Evolutionary conservation across 2,888 invertebrate species (phyloP), one percentile per base, ranked within the genome.

Genomic region (Priocnemis perturbator): DNA sequence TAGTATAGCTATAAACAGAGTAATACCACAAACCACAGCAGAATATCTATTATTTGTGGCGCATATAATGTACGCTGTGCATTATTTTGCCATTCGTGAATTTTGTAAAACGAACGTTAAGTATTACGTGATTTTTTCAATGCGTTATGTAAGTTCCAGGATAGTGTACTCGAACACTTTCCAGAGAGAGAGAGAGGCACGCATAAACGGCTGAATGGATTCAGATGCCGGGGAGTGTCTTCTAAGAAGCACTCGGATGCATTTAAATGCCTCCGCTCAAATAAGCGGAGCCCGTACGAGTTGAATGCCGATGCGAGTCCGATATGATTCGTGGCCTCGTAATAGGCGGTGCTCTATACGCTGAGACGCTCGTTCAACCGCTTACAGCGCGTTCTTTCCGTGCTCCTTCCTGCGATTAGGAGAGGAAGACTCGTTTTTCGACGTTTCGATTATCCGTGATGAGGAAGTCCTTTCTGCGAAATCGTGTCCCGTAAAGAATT

Each of bases 151-250:
- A 26, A 26, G 26, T 26, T 26, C 26, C 26, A 26, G 2, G 5
- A 26, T 26, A 26, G 5, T 2, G 3, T 5, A 26, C 26, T 5
- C 26, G 26, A 3, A 5, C 26, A 3, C 3, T 5, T 26, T 26
- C 26, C 5, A 26, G 5, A 3, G 26, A 2, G 26, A 37, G 11
- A 37, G 2, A 1, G 11, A 37, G 37, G 37, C 37, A 9, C 7
- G 37, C 37, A 11, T 11, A 37, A 79, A 76, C 72, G 73, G 67
- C 77, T 74, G 74, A 76, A 75, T 71, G 81, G 81, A 79, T 82
- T 77, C 77, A 83, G 81, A 82, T 79, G 74, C 68, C 65, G 76
- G 72, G 80, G 82, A 82, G 81, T 78, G 83, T 83, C 79, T 85
- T 85, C 83, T 81, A 78, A 78, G 83, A 85, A 85, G 79, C 64